Evolutionary conservation across 2,113 vertebrate genomes (phyloP).

Genomic region (Cichladusa arquata): DNA sequence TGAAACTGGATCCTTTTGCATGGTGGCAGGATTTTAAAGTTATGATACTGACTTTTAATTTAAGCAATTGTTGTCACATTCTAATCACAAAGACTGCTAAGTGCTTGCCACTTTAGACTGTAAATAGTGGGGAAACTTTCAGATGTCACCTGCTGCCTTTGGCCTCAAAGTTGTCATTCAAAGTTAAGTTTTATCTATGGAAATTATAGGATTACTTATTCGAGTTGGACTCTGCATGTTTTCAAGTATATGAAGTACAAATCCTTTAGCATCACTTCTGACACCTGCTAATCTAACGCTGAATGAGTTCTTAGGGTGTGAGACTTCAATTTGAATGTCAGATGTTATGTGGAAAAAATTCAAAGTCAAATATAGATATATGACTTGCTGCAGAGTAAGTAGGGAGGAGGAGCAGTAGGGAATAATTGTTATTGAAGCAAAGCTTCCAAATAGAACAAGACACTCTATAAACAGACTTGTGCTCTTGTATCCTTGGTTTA

Average conservation of each 20-base stretch:
- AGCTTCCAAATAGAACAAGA: not conserved
- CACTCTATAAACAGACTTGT: not conserved
- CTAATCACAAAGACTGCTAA: not conserved
- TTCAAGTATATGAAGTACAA: not conserved
- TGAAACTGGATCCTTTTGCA: not conserved
- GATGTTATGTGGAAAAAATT: not conserved
- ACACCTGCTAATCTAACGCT: not conserved
- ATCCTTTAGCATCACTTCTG: not conserved
- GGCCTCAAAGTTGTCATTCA: not conserved
- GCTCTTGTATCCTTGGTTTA: not conserved
- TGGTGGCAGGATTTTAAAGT: not conserved
- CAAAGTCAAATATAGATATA: not conserved
- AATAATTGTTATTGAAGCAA: not conserved
- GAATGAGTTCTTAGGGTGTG: not conserved
- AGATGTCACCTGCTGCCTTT: not conserved
- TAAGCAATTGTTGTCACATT: not conserved
- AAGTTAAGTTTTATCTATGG: not conserved
- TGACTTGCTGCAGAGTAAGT: not conserved
- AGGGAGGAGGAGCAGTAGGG: not conserved
- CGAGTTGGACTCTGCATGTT: not conserved
- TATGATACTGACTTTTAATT: not conserved
- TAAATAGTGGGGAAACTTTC: not conserved
- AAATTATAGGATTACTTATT: not conserved
- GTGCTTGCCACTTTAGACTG: not conserved
- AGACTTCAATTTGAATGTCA: not conserved